Evolutionary conservation across 1,140 invertebrate species (phyloP).

Genomic region (Sarcophaga peregrina): DNA sequence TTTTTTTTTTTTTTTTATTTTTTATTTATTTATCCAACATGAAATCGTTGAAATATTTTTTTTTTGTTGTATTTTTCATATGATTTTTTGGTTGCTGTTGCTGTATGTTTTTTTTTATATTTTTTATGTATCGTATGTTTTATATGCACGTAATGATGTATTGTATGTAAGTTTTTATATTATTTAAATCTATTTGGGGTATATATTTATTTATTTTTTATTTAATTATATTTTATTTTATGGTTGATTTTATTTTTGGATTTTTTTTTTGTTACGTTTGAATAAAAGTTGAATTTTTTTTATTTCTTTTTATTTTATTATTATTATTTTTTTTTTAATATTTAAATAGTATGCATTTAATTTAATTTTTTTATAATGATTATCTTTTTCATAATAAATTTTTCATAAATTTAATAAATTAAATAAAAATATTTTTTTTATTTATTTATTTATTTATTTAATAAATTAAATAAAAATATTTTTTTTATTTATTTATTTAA

Average conservation of each 20-base stretch:
- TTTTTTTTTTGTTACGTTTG: constrained; percentile 18
- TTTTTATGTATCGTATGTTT: not conserved
- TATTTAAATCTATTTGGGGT: too few species aligned
- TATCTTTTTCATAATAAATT: too few species aligned
- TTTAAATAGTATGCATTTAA: not conserved
- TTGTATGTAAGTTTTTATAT: too few species aligned
- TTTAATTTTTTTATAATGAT: not conserved
- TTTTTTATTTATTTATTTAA: too few species aligned
- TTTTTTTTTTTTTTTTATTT: not conserved
- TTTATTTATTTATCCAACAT: constrained; percentile 39
- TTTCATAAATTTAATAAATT: too few species aligned
- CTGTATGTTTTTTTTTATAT: not conserved
- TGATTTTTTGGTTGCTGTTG: not conserved
- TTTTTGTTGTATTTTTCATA: constrained; percentile 1
- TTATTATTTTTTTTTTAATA: not conserved
- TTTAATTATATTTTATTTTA: not conserved
- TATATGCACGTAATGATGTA: too few species aligned
- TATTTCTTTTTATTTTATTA: not conserved
- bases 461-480: too few species aligned
- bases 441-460: too few species aligned
- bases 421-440: too few species aligned
- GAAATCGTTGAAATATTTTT: constrained; percentile 34
- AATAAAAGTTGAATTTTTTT: not conserved
- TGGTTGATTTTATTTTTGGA: not conserved
- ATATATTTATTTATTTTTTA: constrained; percentile 4